phyloP scores from a whole-genome alignment of 2,113 vertebrate species.

The Scalopus aquaticus region DNA sequence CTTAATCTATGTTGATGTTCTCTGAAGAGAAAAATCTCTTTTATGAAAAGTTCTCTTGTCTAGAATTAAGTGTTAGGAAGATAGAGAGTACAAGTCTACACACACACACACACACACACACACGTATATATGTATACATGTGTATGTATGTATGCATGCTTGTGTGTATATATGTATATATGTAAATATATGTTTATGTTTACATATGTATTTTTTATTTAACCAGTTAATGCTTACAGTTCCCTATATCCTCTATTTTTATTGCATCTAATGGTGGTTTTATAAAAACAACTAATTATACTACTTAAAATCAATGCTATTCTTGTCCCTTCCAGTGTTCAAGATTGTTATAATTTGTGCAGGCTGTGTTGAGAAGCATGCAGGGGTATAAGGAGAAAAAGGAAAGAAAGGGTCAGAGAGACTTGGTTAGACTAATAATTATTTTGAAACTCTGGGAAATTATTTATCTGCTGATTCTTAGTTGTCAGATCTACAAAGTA shows the following conservation, averaged over 20 bases:
- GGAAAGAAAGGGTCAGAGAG: neutral
- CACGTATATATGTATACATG: no score
- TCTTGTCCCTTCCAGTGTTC: neutral
- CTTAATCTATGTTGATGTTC: neutral
- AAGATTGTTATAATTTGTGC: constrained; percentile 9
- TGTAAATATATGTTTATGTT: neutral
- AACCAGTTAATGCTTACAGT: neutral
- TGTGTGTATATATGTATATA: no score
- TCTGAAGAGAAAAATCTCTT: neutral
- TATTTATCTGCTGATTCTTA: constrained; percentile 38
- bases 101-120: no score
- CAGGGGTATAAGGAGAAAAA: neutral
- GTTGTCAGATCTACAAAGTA: neutral
- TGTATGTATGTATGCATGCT: no score
- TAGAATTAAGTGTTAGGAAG: neutral
- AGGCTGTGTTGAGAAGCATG: neutral
- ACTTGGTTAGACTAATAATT: neutral
- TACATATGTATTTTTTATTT: constrained; percentile 23
- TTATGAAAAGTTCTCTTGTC: neutral
- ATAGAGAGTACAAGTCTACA: neutral
- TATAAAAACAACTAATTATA: constrained; percentile 19
- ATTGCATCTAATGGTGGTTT: constrained; percentile 37
- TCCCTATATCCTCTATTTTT: neutral
- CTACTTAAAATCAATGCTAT: constrained; percentile 18
- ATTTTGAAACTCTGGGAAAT: neutral